Evolutionary conservation across 2,888 invertebrate species (phyloP).

Genomic region (Neria commutata): DNA sequence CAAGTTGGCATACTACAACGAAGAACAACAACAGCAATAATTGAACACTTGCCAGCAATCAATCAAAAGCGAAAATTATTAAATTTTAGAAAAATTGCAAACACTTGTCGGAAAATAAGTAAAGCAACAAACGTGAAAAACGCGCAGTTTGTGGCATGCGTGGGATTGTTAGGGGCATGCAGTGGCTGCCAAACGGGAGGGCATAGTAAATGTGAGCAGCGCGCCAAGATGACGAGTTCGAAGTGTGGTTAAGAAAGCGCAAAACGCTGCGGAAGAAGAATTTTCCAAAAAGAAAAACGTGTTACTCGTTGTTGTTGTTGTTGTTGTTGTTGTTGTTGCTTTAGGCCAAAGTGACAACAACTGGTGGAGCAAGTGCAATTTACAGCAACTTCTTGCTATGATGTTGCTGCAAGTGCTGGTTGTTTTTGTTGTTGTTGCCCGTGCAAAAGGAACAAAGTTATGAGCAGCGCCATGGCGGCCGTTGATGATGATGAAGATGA

Average conservation of each 20-base stretch:
- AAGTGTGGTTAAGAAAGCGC: constrained; percentile 21
- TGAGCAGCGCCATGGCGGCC: constrained; percentile 12
- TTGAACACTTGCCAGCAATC: constrained; percentile 17
- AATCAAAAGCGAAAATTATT: constrained; percentile 21
- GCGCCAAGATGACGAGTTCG: background rate
- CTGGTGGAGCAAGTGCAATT: constrained; percentile 29
- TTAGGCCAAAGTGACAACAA: constrained; percentile 7
- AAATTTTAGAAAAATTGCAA: constrained; percentile 12
- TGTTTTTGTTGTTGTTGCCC: constrained; percentile 14
- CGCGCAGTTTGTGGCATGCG: background rate
- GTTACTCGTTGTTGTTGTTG: too few species aligned
- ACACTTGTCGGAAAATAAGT: background rate
- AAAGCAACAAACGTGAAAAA: background rate
- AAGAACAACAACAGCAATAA: constrained; percentile 5
- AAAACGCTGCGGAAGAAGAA: constrained; percentile 10
- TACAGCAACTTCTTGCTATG: constrained; percentile 5
- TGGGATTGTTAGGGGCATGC: too few species aligned
- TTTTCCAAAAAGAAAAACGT: background rate
- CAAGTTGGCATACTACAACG: too few species aligned
- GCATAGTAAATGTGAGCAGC: background rate
- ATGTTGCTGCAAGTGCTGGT: background rate
- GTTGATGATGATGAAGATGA: constrained; percentile 4
- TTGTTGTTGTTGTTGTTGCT: too few species aligned
- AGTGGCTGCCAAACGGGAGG: too few species aligned
- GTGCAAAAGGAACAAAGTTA: constrained; percentile 31